phyloP scores from a whole-genome alignment of 92 coral and sea anemone genomes.

The Porites evermanni region DNA sequence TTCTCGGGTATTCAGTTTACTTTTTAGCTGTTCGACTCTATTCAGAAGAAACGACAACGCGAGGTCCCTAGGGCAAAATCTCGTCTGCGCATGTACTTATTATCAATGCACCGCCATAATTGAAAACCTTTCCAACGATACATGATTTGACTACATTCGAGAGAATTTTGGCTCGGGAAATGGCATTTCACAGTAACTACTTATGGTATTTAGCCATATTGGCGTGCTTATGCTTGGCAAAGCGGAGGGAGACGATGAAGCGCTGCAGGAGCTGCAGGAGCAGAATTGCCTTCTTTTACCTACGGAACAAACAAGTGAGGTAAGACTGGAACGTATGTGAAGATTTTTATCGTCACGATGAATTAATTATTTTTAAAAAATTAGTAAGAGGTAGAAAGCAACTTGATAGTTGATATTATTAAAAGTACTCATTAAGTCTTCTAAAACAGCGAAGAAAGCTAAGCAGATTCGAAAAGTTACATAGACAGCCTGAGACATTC shows the following conservation, averaged over 20 bases:
- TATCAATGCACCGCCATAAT: background rate
- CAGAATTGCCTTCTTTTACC: conserved; percentile 1
- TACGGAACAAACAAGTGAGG: background rate
- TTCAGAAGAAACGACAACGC: background rate
- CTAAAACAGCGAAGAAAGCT: no score
- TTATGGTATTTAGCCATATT: background rate
- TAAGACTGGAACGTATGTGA: background rate
- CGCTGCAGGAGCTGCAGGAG: background rate
- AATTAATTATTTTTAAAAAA: no score
- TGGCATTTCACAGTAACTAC: background rate
- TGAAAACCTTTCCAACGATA: background rate
- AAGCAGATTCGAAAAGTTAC: no score
- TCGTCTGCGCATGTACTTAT: background rate
- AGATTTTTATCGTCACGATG: no score
- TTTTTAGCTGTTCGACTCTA: background rate
- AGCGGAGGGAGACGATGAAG: background rate
- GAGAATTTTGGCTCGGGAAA: background rate
- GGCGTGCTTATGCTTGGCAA: background rate
- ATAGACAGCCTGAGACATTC: no score
- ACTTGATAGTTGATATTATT: no score
- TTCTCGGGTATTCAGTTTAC: background rate
- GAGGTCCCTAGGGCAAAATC: background rate
- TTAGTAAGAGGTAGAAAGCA: no score
- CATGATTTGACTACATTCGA: background rate
- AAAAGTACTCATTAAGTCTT: no score